Conservation (phyloP, 2,797 vertebrate genomes). For the Salmo trutta region DNA sequence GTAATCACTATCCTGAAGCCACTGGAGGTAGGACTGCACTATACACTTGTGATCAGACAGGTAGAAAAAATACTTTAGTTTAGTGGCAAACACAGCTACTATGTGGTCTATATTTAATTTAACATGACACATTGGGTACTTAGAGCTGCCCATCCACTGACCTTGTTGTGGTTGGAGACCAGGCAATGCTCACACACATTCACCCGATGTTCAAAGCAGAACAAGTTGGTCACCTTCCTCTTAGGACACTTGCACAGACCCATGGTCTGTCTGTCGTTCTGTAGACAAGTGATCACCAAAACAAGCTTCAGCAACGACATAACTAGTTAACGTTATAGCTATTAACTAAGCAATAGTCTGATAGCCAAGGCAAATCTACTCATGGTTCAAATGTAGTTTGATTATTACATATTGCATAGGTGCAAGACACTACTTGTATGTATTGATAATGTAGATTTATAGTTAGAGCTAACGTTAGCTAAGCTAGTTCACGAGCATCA, state of each 20-base stretch:
- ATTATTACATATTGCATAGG: not conserved
- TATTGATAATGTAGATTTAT: not conserved
- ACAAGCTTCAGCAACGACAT: not conserved
- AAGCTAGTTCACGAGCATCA: not conserved
- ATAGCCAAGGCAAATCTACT: not conserved
- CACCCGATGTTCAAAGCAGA: constrained; percentile 93
- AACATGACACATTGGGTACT: not conserved
- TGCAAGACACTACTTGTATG: not conserved
- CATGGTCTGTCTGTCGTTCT: constrained; percentile 68
- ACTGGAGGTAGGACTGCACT: constrained; percentile 91
- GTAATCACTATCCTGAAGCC: constrained; percentile 96
- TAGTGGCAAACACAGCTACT: not conserved
- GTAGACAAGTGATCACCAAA: constrained; percentile 6
- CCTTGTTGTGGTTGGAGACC: constrained; percentile 92
- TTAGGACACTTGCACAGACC: constrained; percentile 95
- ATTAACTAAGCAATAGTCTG: not conserved
- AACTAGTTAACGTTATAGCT: not conserved
- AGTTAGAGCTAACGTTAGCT: too few species aligned
- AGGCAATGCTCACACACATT: constrained; percentile 94
- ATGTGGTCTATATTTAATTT: not conserved
- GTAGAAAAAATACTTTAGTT: constrained; percentile 6
- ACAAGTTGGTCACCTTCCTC: constrained; percentile 91
- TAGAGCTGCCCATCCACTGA: constrained; percentile 52
- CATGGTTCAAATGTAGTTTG: not conserved
- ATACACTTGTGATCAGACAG: constrained; percentile 79